phyloP scores from a whole-genome alignment of 2,113 vertebrate genomes.

The Malurus alboscapulatus region DNA sequence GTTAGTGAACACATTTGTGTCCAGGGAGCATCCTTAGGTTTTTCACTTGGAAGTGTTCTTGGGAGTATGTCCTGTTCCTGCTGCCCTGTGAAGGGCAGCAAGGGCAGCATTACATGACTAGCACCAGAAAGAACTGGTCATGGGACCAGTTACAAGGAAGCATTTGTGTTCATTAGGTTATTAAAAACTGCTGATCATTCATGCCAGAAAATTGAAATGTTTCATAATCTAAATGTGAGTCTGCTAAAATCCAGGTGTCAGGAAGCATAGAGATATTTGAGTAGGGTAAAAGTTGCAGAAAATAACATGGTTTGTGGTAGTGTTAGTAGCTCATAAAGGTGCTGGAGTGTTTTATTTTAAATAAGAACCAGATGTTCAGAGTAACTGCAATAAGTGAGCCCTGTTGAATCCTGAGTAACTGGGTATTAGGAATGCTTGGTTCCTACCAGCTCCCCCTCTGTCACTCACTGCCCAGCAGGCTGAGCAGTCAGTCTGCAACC shows the following conservation, averaged over 20 bases:
- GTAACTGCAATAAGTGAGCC: not conserved
- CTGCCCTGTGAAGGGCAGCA: not conserved
- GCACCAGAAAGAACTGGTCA: not conserved
- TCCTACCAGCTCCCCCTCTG: fast-evolving
- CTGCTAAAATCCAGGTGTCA: not conserved
- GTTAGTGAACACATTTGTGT: not conserved
- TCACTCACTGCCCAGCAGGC: not conserved
- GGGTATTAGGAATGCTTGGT: not conserved
- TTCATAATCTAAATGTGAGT: not conserved
- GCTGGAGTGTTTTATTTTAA: not conserved
- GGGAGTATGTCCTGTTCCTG: fast-evolving
- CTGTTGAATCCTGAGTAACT: not conserved
- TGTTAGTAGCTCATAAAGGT: not conserved
- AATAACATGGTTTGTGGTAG: not conserved
- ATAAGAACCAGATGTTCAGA: not conserved
- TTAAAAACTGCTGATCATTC: not conserved
- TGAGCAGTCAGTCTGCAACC: not conserved
- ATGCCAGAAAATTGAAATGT: not conserved
- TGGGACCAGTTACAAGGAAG: not conserved
- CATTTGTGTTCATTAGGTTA: not conserved
- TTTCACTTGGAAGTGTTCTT: not conserved
- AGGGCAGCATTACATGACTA: not conserved
- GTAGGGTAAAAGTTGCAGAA: not conserved
- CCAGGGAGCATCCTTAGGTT: not conserved
- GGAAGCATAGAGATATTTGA: not conserved